These are phyloP conservation scores for Gymnoscelis rufifasciata DNA, from an alignment of 2,888 invertebrate species.

Conservation along the genomic window DNA sequence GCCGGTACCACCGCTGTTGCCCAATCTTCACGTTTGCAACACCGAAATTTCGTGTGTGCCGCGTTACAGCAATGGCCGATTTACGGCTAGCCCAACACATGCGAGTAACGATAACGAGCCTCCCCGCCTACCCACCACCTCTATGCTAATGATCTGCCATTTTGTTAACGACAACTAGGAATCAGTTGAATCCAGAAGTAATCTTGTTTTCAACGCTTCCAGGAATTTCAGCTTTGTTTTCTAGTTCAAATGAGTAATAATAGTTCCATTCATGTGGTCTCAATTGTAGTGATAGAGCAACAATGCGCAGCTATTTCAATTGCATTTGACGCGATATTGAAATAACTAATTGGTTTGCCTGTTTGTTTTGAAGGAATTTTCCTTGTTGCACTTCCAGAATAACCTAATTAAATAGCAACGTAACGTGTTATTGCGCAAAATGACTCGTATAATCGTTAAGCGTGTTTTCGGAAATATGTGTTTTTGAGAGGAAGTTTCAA, in stretches of 20 bases:
- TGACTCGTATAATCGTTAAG: background rate
- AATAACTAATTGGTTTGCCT: conserved; percentile 21
- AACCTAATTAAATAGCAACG: conserved; percentile 2
- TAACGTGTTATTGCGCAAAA: conserved; percentile 10
- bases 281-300: conserved; percentile 3
- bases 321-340: conserved; percentile 15
- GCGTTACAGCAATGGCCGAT: conserved; percentile 60
- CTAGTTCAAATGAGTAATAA: conserved; percentile 12
- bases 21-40: conserved; percentile 69
- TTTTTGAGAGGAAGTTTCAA: conserved; percentile 2
- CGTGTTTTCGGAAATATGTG: background rate
- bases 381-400: conserved; percentile 8
- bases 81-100: conserved; percentile 31
- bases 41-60: conserved; percentile 74
- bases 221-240: conserved; percentile 6
- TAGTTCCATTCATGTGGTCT: conserved; percentile 20
- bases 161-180: background rate
- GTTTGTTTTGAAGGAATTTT: conserved; percentile 19
- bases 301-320: conserved; percentile 12
- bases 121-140: background rate
- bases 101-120: conserved; percentile 11
- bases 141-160: conserved; percentile 9
- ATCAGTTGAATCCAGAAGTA: background rate
- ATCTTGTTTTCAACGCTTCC: background rate
- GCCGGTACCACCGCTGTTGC: conserved; percentile 59